Evolutionary conservation across 2,113 vertebrate genomes (phyloP).

Genomic region (Datnioides undecimradiatus): DNA sequence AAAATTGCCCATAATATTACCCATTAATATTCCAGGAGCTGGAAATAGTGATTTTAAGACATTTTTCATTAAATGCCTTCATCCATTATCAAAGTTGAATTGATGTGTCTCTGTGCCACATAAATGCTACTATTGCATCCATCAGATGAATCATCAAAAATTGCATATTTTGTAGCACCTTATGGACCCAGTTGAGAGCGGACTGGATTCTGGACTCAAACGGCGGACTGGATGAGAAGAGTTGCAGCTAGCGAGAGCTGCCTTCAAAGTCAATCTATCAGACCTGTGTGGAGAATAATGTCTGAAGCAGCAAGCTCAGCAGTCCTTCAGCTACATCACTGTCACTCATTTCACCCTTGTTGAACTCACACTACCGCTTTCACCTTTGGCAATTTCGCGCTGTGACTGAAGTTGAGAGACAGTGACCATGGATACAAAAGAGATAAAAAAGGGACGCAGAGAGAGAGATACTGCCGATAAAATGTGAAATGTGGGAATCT

Average conservation of each 20-base stretch:
- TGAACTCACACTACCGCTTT: constrained; percentile 58
- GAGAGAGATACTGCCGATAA: neutral
- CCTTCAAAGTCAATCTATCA: constrained; percentile 36
- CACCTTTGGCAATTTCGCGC: constrained; percentile 62
- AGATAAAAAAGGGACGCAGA: constrained; percentile 33
- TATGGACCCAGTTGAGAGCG: constrained; percentile 18
- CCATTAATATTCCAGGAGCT: too few relatives aligned
- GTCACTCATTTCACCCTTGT: constrained; percentile 58
- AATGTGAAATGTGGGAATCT: neutral
- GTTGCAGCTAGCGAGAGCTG: constrained; percentile 9
- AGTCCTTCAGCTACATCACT: constrained; percentile 51
- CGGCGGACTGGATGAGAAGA: neutral
- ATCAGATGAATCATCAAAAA: constrained; percentile 40
- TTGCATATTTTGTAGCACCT: constrained; percentile 24
- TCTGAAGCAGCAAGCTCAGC: constrained; percentile 48
- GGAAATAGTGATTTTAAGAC: neutral
- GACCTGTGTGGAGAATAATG: constrained; percentile 28
- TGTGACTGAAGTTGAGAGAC: constrained; percentile 44
- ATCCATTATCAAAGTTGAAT: neutral
- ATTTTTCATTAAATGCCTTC: neutral
- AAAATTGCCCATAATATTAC: too few relatives aligned
- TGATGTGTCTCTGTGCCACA: constrained; percentile 11
- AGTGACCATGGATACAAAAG: constrained; percentile 47
- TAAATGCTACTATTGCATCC: constrained; percentile 9
- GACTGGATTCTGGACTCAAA: too few relatives aligned